Conservation (phyloP, 2,888 invertebrate genomes). For the Leptodirus hochenwartii region DNA sequence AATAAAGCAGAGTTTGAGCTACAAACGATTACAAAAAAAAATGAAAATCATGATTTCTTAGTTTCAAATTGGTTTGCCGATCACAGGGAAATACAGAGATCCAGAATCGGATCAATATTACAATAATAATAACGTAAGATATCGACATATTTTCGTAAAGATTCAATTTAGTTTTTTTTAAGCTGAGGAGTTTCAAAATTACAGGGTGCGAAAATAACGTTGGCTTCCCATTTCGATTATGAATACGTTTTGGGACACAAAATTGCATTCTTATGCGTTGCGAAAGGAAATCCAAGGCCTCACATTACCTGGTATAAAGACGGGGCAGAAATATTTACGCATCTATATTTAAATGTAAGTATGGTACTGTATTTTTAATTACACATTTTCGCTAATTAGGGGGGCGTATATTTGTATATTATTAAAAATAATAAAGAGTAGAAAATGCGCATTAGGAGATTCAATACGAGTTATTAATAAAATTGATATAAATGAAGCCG, state of each 20-base stretch:
- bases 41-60: constrained; percentile 42
- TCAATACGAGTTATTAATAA: no score
- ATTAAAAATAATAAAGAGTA: no score
- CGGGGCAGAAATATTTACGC: constrained; percentile 80
- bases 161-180: constrained; percentile 3
- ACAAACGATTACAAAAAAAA: no score
- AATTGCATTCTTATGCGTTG: constrained; percentile 82
- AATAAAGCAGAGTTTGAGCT: no score
- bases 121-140: constrained; percentile 68
- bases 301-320: constrained; percentile 94
- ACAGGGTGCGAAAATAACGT: constrained; percentile 76
- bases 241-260: constrained; percentile 90
- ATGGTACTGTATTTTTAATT: constrained; percentile 4
- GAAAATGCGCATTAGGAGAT: no score
- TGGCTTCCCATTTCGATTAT: constrained; percentile 82
- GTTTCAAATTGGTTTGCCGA: constrained; percentile 72
- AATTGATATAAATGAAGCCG: no score
- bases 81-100: constrained; percentile 77
- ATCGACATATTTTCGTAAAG: not conserved
- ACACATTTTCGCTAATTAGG: no score
- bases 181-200: not conserved
- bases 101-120: constrained; percentile 83
- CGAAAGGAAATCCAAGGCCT: constrained; percentile 75
- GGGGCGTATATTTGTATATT: no score
- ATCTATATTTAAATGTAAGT: constrained; percentile 72